Conservation (phyloP, 2,888 invertebrate genomes). For the Gisinianus flammeolus region DNA sequence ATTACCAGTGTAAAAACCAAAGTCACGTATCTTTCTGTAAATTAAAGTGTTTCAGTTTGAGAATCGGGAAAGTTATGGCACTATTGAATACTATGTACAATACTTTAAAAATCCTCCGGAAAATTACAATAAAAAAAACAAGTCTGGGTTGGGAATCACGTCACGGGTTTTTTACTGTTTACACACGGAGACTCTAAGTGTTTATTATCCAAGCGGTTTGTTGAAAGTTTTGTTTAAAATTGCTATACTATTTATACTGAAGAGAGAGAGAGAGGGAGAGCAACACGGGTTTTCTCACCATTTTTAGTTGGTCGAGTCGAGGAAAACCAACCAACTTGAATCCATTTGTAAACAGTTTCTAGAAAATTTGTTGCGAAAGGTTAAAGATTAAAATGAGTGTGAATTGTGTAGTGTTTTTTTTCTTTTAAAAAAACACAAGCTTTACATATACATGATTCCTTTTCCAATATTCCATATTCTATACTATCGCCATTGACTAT, state of each 20-base stretch:
- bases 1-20: not conserved
- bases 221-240: constrained; percentile 15
- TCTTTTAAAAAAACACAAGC: too few species aligned
- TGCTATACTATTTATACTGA: not conserved
- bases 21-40: too few species aligned
- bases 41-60: too few species aligned
- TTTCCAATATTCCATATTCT: too few species aligned
- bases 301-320: constrained; percentile 7
- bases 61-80: not conserved
- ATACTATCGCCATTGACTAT: too few species aligned
- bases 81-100: not conserved
- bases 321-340: too few species aligned
- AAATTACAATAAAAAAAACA: not conserved
- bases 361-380: too few species aligned
- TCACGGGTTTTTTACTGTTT: not conserved
- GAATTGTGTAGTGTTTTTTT: too few species aligned
- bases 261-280: not conserved
- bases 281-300: not conserved
- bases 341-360: too few species aligned
- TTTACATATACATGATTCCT: too few species aligned
- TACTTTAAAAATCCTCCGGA: not conserved
- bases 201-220: constrained; percentile 10
- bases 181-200: not conserved
- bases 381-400: too few species aligned
- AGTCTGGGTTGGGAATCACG: too few species aligned